Evolutionary conservation across 2,113 vertebrate species (phyloP), one percentile per base, ranked within the genome.

Genomic region (Carlito syrichta): DNA sequence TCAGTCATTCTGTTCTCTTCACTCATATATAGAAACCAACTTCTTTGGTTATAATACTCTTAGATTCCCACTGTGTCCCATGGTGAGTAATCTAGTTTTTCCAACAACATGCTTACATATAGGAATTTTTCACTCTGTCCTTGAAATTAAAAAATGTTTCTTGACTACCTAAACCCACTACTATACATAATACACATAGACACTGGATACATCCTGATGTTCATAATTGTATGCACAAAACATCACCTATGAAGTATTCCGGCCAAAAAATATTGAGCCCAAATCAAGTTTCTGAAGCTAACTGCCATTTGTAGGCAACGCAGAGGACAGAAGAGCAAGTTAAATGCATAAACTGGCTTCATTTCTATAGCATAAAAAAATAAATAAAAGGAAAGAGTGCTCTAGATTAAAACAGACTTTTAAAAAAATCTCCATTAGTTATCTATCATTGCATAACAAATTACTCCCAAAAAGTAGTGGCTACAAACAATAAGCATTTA

Each of bases 91-190:
- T 40, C 19, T 35, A 56, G 40, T 84, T 93, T 96, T 93, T 60
- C 54, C 60, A 63, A 58, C n/a, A 11, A 68, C 5, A 14, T 23
- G 19, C 40, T 78, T 83, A 52, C 56, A 87, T 10, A 13, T 13
- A 40, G 38, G 86, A 84, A 43, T 52, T 73, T 93, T 23, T 52
- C 23, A 16, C 66, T 82, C 54, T 25, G 8, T 69, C 71, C 77
- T n/a, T 88, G 40, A 94, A 95, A 74, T 85, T 91, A 20, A 78
- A 87, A 95, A 85, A 62, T 25, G 13, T 40, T 91, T 45, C 77
- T 78, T 76, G 43, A 68, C 22, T 38, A 76, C 84, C 22, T 48
- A 38, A 89, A 69, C 32, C 19, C 35, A 48, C 27, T 13, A 60
- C 56, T 77, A 38, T 87, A 32, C 17, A 11, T 19, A 50, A 40